Base-by-base conservation (phyloP, 2,113 vertebrate species). In the Sinocyclocheilus anophthalmus region DNA sequence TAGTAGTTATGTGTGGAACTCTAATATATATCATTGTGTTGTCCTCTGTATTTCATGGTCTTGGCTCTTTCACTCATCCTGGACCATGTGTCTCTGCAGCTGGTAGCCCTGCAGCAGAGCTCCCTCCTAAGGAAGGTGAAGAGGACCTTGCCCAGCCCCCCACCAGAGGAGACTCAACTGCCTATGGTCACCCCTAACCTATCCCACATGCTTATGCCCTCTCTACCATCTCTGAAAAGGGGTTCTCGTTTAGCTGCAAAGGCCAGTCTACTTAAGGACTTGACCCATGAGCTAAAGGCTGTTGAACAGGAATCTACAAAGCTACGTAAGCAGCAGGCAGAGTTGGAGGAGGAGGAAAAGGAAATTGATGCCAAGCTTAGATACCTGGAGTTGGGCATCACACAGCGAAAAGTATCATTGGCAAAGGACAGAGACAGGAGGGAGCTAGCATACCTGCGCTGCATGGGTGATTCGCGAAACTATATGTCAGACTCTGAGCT, bases 271-370 rank as follows among this genome's bases (percentile, higher is more conserved):
- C 95, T 99, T 87, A 98, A 96, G 93, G 98, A 97, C 89, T 95
- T 99, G 86, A 98, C 98, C 89, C 97, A 97, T 0, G 98, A 99
- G 92, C 94, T 99, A 88, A 96, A 97, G 94, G 96, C 97, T 61
- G 98, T 99, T 89, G 98, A 99, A 85, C 97, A 98, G 1, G 97
- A 99, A 90, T 98, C 98, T 20, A 98, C 97, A 77, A 99, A 99
- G 92, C 95, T 99, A 81, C 95, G 98, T 89, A 99, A 99, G 89
- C 98, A 99, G 91, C 98, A 99, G 93, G 97, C 97, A 0, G 98
- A 99, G 93, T 93, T 99, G 89, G 98, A 99, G 0, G 98, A 99
- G 85, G 98, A 99, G 86, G 98, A 99, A 92, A 99, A 99, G 89
- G 98, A 99, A 91, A 99, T 99, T 0, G 98, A 99, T 16, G 98